These are phyloP conservation scores for Agonopterix heracliana DNA, from an alignment of 2,888 invertebrate species.

Conservation along the genomic window DNA sequence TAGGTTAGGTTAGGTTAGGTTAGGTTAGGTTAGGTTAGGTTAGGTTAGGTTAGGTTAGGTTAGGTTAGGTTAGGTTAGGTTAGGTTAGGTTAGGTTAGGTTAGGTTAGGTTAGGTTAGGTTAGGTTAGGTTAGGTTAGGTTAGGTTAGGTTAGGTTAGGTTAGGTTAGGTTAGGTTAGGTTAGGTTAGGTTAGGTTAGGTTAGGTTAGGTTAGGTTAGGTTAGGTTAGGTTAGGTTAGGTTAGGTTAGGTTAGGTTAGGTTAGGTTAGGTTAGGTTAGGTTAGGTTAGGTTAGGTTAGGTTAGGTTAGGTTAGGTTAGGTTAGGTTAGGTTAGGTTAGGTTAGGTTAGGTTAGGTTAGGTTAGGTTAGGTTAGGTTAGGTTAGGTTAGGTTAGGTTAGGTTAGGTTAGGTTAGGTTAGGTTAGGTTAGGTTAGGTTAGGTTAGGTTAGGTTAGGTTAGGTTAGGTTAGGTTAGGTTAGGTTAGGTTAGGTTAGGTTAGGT, in stretches of 20 bases:
- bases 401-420: constrained; percentile 6
- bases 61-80: background rate
- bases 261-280: constrained; percentile 15
- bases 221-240: constrained; percentile 20
- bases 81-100: constrained; percentile 11
- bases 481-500: constrained; percentile 10
- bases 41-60: constrained; percentile 5
- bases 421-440: constrained; percentile 6
- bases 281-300: constrained; percentile 13
- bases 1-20: constrained; percentile 17
- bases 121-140: constrained; percentile 18
- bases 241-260: constrained; percentile 15
- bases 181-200: constrained; percentile 10
- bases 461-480: constrained; percentile 10
- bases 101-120: constrained; percentile 12
- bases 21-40: constrained; percentile 12
- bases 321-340: constrained; percentile 20
- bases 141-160: constrained; percentile 18
- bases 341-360: constrained; percentile 10
- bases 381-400: constrained; percentile 3
- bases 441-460: constrained; percentile 15
- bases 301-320: background rate
- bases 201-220: constrained; percentile 17
- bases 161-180: constrained; percentile 14
- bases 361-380: constrained; percentile 8